Conservation (phyloP, 1,140 invertebrate species). For the Matsumurasca onukii region DNA sequence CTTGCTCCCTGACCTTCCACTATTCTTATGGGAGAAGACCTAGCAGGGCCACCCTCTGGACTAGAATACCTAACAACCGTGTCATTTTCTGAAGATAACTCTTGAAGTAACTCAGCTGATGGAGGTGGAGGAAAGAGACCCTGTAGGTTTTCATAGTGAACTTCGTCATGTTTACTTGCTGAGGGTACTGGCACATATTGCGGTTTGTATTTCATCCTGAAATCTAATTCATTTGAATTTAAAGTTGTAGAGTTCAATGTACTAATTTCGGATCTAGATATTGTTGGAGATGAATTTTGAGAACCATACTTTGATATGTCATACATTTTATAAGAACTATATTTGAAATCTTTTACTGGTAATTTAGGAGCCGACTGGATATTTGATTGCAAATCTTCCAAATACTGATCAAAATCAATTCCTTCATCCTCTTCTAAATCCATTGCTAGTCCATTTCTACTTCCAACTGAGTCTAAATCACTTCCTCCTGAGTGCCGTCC, state of each 20-base stretch:
- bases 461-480: conserved; percentile 52
- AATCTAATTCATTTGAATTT: conserved; percentile 6
- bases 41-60: conserved; percentile 19
- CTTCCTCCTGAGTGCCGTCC: conserved; percentile 63
- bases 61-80: conserved; percentile 9
- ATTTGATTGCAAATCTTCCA: conserved; percentile 60
- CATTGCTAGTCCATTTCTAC: conserved; percentile 40
- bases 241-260: not conserved
- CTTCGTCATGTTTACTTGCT: conserved; percentile 41
- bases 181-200: not conserved
- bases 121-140: conserved; percentile 36
- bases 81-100: conserved; percentile 24
- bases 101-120: conserved; percentile 21
- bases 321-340: conserved; percentile 18
- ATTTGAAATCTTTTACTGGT: conserved; percentile 47
- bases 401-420: conserved; percentile 63
- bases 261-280: not conserved
- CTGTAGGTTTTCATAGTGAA: conserved; percentile 46
- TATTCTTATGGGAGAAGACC: conserved; percentile 39
- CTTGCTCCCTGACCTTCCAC: conserved; percentile 35
- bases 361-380: conserved; percentile 48
- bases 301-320: conserved; percentile 13
- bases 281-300: not conserved
- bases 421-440: conserved; percentile 49
- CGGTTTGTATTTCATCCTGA: conserved; percentile 21